These are phyloP conservation scores for Sebastolobus altivelis DNA, from an alignment of 2,797 vertebrate species.

Conservation along the genomic window DNA sequence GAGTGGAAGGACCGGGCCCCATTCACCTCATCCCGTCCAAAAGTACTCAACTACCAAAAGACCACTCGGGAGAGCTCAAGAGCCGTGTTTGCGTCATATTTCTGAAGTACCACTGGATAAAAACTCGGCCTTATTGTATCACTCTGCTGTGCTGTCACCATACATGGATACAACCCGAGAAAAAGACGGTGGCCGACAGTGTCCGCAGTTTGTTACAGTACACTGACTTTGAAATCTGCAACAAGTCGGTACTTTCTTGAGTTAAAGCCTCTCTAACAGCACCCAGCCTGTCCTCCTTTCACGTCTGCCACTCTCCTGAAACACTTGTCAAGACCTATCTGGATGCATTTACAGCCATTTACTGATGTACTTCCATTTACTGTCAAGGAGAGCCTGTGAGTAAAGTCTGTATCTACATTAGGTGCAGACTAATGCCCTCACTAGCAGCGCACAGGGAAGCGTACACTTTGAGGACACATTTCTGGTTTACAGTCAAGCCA, in stretches of 20 bases:
- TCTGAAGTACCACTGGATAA: slow-evolving; percentile 71
- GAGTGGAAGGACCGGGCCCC: slow-evolving; percentile 75
- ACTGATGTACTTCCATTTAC: slow-evolving; percentile 60
- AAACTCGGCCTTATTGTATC: slow-evolving; percentile 58
- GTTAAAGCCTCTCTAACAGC: slow-evolving; percentile 52
- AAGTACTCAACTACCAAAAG: slow-evolving; percentile 82
- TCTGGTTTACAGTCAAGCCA: slow-evolving; percentile 31
- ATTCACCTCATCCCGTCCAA: slow-evolving; percentile 79
- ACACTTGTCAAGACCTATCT: slow-evolving; percentile 59
- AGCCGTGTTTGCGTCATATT: slow-evolving; percentile 80
- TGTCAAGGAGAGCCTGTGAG: slow-evolving; percentile 36
- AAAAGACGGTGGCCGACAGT: slow-evolving; percentile 12
- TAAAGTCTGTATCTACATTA: slow-evolving; percentile 13
- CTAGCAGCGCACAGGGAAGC: slow-evolving; percentile 5
- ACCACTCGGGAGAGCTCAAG: slow-evolving; percentile 77
- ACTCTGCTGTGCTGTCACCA: slow-evolving; percentile 23
- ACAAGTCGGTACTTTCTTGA: slow-evolving; percentile 50
- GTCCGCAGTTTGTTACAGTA: slow-evolving; percentile 22
- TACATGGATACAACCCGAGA: slow-evolving; percentile 10
- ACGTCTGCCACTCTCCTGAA: slow-evolving; percentile 53
- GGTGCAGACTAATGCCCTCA: slow-evolving; percentile 21
- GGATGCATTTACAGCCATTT: slow-evolving; percentile 64
- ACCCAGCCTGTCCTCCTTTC: slow-evolving; percentile 51
- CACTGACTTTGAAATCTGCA: slow-evolving; percentile 43
- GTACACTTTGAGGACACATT: slow-evolving; percentile 19